A percentile compares a stretch with the other conserved stretches of the same genome.
Evolutionary conservation across 2,113 vertebrate species (phyloP).

Genomic region (Symphodus melops): DNA sequence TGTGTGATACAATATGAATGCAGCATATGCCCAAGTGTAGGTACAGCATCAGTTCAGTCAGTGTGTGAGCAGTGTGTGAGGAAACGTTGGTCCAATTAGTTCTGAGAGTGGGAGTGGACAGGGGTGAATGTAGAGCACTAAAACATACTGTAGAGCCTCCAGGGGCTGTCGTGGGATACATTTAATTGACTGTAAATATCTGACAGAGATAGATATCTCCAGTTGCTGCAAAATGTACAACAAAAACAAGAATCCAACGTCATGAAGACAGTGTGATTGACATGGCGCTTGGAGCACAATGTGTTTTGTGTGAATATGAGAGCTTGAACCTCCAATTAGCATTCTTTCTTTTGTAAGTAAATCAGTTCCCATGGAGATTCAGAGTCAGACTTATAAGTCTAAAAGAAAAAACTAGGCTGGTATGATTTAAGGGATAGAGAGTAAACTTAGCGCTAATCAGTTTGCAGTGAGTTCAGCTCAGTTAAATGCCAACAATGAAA

Average conservation of each 20-base stretch:
- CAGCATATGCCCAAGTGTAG: slow-evolving; percentile 41
- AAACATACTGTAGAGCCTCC: slow-evolving; percentile 30
- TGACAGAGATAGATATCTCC: slow-evolving; percentile 31
- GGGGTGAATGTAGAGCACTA: slow-evolving; percentile 31
- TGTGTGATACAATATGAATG: slow-evolving; percentile 48
- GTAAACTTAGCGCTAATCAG: slow-evolving; percentile 52
- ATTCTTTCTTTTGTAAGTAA: slow-evolving; percentile 23
- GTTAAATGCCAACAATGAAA: slow-evolving; percentile 52
- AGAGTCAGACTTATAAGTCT: slow-evolving; percentile 25
- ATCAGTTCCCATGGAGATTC: slow-evolving; percentile 37
- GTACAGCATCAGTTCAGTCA: slow-evolving; percentile 16
- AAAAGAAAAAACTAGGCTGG: slow-evolving; percentile 20
- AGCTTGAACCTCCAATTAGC: slow-evolving; percentile 42
- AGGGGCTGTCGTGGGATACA: slow-evolving; percentile 48
- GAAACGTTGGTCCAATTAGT: slow-evolving; percentile 50
- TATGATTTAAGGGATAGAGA: slow-evolving; percentile 24
- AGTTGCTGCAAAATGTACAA: slow-evolving; percentile 14
- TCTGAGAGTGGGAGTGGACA: slow-evolving; percentile 34
- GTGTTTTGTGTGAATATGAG: slow-evolving; percentile 26
- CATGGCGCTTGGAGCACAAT: slow-evolving; percentile 33
- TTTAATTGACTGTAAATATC: slow-evolving; percentile 33
- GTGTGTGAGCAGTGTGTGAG: slow-evolving; percentile 5
- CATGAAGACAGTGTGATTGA: slow-evolving; percentile 42
- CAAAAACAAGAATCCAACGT: slow-evolving; percentile 19
- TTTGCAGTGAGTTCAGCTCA: slow-evolving; percentile 27